phyloP scores from a whole-genome alignment of 2,113 vertebrate species.

The Tragelaphus imberbis region DNA sequence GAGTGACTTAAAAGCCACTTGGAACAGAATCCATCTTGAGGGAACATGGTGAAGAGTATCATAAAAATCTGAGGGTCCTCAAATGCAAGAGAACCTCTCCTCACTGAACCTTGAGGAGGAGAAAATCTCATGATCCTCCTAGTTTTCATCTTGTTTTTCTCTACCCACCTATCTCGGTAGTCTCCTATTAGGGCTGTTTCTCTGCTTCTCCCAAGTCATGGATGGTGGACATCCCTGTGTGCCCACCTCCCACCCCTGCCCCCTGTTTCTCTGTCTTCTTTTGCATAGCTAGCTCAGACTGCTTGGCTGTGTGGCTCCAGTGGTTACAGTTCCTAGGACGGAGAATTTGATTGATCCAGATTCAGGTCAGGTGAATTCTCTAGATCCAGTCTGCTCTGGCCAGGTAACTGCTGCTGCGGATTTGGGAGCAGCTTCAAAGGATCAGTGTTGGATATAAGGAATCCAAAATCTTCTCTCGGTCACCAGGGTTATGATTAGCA shows the following conservation, averaged over 20 bases:
- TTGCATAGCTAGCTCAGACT: background rate
- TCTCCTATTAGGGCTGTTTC: background rate
- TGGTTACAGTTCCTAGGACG: background rate
- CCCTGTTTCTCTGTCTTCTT: background rate
- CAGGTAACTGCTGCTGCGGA: background rate
- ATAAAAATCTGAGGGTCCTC: background rate
- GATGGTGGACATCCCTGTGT: background rate
- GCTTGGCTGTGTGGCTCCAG: background rate
- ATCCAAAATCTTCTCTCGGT: background rate
- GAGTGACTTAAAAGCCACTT: conserved; percentile 23
- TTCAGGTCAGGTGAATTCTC: background rate
- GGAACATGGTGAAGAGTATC: background rate
- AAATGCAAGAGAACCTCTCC: background rate
- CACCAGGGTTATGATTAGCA: background rate
- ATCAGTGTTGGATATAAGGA: background rate
- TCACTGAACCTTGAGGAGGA: background rate
- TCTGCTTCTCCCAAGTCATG: background rate
- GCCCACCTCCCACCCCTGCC: background rate
- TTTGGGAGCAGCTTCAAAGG: background rate
- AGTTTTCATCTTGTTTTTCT: background rate
- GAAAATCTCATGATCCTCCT: background rate
- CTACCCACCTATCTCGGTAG: background rate
- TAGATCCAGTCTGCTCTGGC: background rate
- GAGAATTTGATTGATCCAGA: background rate
- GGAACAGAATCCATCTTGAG: background rate